These are phyloP conservation scores for Leucophenga montana DNA, from an alignment of 2,888 invertebrate genomes.

Conservation along the genomic window DNA sequence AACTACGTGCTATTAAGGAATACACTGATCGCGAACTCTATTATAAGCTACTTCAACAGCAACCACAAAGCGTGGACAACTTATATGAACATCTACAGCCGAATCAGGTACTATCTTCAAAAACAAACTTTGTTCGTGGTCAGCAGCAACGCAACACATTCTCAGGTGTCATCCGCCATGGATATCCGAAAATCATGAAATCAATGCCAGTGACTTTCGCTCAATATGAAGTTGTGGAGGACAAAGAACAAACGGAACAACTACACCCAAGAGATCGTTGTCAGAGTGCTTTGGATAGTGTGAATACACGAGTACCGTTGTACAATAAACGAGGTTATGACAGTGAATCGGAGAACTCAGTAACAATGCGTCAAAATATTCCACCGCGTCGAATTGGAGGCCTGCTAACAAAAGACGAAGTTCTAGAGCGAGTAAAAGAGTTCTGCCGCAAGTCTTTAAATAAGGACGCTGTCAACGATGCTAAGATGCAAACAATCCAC, in stretches of 20 bases:
- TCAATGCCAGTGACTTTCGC: conserved; percentile 35
- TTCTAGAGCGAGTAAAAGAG: conserved; percentile 70
- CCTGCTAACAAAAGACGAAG: conserved; percentile 68
- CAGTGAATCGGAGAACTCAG: conserved; percentile 62
- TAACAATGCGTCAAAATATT: conserved; percentile 52
- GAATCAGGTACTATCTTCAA: conserved; percentile 38
- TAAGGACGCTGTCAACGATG: conserved; percentile 57
- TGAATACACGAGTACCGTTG: conserved; percentile 35
- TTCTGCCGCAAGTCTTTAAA: conserved; percentile 72
- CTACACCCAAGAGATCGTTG: conserved; percentile 58
- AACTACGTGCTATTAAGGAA: conserved; percentile 69
- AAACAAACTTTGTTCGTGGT: conserved; percentile 63
- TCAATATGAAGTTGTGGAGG: too few relatives aligned
- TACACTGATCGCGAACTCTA: conserved; percentile 70
- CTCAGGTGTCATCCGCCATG: conserved; percentile 61
- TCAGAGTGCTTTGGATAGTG: conserved; percentile 70
- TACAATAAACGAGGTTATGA: conserved; percentile 52
- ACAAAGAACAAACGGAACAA: not conserved
- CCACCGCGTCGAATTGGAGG: conserved; percentile 57
- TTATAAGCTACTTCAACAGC: conserved; percentile 65
- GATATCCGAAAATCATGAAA: conserved; percentile 63
- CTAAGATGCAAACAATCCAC: conserved; percentile 55
- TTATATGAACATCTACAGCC: conserved; percentile 64
- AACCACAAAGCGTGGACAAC: conserved; percentile 60
- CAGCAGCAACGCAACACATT: conserved; percentile 70